phyloP scores from a whole-genome alignment of 64 coral and sea anemone species.

The Pachyseris speciosa region DNA sequence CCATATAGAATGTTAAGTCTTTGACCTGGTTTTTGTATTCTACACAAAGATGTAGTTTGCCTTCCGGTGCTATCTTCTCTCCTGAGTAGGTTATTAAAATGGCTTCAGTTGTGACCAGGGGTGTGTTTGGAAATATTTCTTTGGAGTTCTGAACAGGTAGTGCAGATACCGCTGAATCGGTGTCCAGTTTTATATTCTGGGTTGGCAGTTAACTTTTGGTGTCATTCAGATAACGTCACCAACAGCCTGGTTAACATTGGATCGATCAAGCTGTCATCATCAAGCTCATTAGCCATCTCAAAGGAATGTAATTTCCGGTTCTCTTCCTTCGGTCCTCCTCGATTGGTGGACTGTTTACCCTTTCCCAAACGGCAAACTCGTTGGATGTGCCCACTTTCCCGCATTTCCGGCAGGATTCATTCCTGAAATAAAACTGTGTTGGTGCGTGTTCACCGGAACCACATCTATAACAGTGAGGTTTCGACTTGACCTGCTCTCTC shows the following conservation, averaged over 20 bases:
- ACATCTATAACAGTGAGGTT: slow-evolving; percentile 15
- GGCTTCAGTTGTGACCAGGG: not conserved
- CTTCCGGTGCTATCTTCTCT: slow-evolving; percentile 7
- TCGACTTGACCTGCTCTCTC: not conserved
- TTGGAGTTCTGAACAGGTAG: not conserved
- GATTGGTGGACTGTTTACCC: no score
- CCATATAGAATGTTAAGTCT: slow-evolving; percentile 1
- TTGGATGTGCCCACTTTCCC: slow-evolving; percentile 4
- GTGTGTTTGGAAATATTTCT: not conserved
- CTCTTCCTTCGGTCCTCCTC: no score
- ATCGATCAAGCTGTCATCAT: no score
- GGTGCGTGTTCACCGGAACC: not conserved
- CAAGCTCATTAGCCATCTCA: not conserved
- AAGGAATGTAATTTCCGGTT: not conserved
- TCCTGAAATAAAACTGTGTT: not conserved
- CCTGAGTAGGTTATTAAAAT: slow-evolving; percentile 27
- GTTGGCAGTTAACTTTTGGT: not conserved
- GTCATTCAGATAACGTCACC: no score
- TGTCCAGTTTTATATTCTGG: not conserved
- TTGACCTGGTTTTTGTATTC: not conserved
- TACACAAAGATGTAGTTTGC: not conserved
- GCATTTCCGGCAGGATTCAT: not conserved
- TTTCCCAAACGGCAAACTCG: no score
- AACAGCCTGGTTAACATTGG: no score
- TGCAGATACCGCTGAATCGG: no score